Evolutionary conservation across 2,113 vertebrate genomes (phyloP).

Genomic region (Festucalex cinctus): DNA sequence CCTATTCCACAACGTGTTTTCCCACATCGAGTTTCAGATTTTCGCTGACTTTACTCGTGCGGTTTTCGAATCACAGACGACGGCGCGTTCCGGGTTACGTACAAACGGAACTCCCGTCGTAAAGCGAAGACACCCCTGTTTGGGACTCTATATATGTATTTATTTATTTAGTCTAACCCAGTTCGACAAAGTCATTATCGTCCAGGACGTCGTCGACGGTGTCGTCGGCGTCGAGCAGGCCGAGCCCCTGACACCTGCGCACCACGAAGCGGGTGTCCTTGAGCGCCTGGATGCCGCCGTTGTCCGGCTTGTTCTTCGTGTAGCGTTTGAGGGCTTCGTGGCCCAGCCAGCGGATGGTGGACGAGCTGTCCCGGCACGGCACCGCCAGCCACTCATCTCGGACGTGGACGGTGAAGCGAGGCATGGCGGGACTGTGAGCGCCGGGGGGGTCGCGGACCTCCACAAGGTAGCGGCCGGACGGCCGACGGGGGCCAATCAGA

Average conservation of each 20-base stretch:
- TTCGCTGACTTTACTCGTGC: no score
- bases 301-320: conserved; percentile 93
- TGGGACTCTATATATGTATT: background rate
- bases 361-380: conserved; percentile 75
- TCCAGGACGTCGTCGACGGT: conserved; percentile 83
- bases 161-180: conserved; percentile 75
- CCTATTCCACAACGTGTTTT: no score
- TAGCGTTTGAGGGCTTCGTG: conserved; percentile 88
- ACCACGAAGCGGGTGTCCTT: conserved; percentile 80
- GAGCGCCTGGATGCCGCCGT: conserved; percentile 79
- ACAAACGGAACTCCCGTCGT: background rate
- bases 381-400: conserved; percentile 94
- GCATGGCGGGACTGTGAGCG: conserved; percentile 71
- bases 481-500: conserved; percentile 54
- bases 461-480: background rate
- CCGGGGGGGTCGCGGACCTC: conserved; percentile 13
- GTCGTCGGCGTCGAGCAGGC: conserved; percentile 87
- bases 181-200: conserved; percentile 95
- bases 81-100: background rate
- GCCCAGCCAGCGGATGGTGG: conserved; percentile 82
- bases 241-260: conserved; percentile 87
- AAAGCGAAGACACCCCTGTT: background rate
- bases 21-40: no score
- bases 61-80: no score
- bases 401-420: conserved; percentile 88